Base-by-base conservation (phyloP, 1,140 invertebrate species). In the Ceratina australensis region DNA sequence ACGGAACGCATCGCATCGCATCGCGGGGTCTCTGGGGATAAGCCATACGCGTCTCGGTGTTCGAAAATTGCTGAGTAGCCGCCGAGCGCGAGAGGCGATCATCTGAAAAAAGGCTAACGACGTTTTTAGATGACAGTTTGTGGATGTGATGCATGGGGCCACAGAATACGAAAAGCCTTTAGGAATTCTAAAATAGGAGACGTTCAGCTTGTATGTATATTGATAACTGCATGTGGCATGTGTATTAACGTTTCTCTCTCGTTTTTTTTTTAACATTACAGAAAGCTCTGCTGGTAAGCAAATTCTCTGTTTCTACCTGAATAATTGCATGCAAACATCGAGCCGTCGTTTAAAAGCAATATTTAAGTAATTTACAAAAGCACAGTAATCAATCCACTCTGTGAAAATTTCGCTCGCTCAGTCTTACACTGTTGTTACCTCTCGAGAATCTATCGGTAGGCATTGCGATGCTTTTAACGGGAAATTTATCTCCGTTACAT, bases 121-220 rank as follows among this genome's bases (percentile, higher is more conserved):
- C 88, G 74, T 90, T 92, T 92, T 87, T 92, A 92, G 91, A 92
- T 92, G 89, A 86, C 90, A 89, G 87, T 89, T 79, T 90, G 89
- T 89, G 90, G 91, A 90, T 92, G 90, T 88, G 87, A 88, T 92
- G 91, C 91, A 92, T 92, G 91, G 91, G 78, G 80, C 81, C 87
- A 87, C 81, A 91, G 87, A 90, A 72, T 91, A 82, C 90, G 86
- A 90, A 92, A 92, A 83, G 82, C 85, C 86, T 87, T 92, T 92
- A 91, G 89, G 90, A 89, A 91, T 83, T 86, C 88, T 92, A 92
- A 92, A 86, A 92, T 92, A 91, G 87, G 88, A 88, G 90, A 92
- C 90, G 81, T 91, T 89, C 83, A 89, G 88, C 85, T 92, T 92
- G 91, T 92, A 92, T 92, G 91, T 92, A 92, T 90, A 90, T 61